Percentiles rank a stretch among this genome's conserved stretches.
phyloP scores from a whole-genome alignment of 1,140 invertebrate genomes.

The Halictus rubicundus region DNA sequence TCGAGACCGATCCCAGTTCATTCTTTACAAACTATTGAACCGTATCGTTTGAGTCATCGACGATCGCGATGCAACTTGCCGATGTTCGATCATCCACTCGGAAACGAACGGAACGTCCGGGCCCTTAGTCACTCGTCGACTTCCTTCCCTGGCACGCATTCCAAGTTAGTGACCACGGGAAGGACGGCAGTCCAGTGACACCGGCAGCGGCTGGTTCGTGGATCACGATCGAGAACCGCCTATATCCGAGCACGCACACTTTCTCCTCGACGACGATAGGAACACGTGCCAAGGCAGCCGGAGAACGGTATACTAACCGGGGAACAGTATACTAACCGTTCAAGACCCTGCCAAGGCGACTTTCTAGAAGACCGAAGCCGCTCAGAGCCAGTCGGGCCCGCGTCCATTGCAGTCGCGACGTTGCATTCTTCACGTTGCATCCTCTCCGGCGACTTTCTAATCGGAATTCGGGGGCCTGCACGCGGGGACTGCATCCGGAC shows the following conservation, averaged over 20 bases:
- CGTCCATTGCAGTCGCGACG: conserved; percentile 35
- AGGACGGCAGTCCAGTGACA: conserved; percentile 29
- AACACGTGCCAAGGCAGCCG: conserved; percentile 40
- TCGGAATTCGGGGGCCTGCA: neutral
- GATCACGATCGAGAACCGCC: conserved; percentile 2
- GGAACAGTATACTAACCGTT: conserved; percentile 26
- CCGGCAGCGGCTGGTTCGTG: neutral
- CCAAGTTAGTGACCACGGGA: conserved; percentile 13
- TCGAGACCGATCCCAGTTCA: too few relatives aligned
- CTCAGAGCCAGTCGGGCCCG: conserved; percentile 18
- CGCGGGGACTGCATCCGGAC: neutral
- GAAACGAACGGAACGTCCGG: neutral
- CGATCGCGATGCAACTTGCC: neutral
- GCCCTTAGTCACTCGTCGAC: neutral
- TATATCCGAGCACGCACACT: conserved; percentile 24
- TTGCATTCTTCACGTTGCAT: neutral
- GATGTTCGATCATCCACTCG: neutral
- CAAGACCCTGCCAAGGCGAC: conserved; percentile 27
- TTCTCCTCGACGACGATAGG: conserved; percentile 33
- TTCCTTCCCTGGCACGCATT: conserved; percentile 13
- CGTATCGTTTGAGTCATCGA: too few relatives aligned
- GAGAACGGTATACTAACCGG: conserved; percentile 13
- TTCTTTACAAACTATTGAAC: too few relatives aligned
- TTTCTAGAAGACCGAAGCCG: conserved; percentile 37
- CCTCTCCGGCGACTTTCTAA: neutral